A percentile compares a stretch with the other conserved stretches of the same genome.
Evolutionary conservation across 30 jellyfish, hydroid and myxozoan genomes (phyloP).

Genomic region (Catostylus mosaicus): DNA sequence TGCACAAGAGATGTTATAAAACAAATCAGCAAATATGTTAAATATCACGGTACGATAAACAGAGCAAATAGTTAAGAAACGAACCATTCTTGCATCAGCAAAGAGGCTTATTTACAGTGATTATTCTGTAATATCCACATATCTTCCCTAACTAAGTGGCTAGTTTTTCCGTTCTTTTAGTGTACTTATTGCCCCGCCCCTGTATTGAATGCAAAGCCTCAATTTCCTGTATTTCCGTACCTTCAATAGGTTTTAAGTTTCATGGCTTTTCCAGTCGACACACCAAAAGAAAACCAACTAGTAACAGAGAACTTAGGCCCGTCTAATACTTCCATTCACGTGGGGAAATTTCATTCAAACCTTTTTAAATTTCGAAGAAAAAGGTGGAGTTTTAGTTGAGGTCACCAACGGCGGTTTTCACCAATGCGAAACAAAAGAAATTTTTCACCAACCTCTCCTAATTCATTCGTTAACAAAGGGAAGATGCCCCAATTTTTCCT

Average conservation of each 20-base stretch:
- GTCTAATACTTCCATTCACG: not conserved
- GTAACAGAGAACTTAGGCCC: not conserved
- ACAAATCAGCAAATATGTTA: too few species aligned
- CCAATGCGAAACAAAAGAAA: not conserved
- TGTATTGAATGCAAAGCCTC: not conserved
- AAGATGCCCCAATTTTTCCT: constrained; percentile 47
- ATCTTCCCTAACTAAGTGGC: too few species aligned
- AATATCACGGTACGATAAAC: too few species aligned
- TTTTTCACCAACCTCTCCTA: constrained; percentile 10
- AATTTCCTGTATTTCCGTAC: not conserved
- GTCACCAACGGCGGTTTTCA: constrained; percentile 16
- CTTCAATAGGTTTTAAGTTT: not conserved
- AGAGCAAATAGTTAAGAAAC: too few species aligned
- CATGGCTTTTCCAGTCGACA: not conserved
- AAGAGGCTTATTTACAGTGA: too few species aligned
- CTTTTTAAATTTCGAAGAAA: constrained; percentile 18
- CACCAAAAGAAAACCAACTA: not conserved
- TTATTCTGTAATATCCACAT: too few species aligned
- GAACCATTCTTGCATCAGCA: too few species aligned
- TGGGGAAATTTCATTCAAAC: constrained; percentile 24
- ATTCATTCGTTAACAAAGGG: constrained; percentile 37
- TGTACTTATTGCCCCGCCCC: constrained; percentile 12
- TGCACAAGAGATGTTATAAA: too few species aligned
- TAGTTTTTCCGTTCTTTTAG: not conserved
- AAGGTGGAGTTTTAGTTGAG: constrained; percentile 41